Conservation (phyloP, 2,888 invertebrate genomes). For the Drosophila macrospina region DNA sequence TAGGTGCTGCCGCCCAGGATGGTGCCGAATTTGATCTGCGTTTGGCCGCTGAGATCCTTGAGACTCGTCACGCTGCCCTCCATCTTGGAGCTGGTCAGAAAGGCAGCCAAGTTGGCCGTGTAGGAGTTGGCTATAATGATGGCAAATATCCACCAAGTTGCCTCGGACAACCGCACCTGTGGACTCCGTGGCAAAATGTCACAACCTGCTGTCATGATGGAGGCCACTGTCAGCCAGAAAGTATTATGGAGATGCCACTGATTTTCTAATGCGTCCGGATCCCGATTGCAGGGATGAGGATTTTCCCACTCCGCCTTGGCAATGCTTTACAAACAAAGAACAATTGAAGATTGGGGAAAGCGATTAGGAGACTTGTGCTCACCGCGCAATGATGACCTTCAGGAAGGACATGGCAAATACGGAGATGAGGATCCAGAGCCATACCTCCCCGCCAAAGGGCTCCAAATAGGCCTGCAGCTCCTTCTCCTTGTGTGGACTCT, state of each 20-base stretch:
- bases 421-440: constrained; percentile 95
- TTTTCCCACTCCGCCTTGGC: constrained; percentile 97
- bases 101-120: constrained; percentile 97
- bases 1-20: constrained; percentile 94
- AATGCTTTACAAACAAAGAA: constrained; percentile 85
- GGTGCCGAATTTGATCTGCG: constrained; percentile 96
- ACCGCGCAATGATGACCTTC: constrained; percentile 92
- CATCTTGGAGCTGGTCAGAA: constrained; percentile 95
- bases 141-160: constrained; percentile 94
- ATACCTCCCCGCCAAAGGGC: constrained; percentile 94
- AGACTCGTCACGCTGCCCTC: constrained; percentile 94
- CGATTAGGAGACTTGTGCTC: constrained; percentile 43
- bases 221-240: constrained; percentile 97
- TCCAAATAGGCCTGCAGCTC: constrained; percentile 94
- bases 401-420: constrained; percentile 93
- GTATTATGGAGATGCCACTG: constrained; percentile 95
- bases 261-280: constrained; percentile 95
- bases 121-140: constrained; percentile 94
- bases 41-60: constrained; percentile 96
- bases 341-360: neutral
- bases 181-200: constrained; percentile 95
- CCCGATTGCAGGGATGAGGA: constrained; percentile 95
- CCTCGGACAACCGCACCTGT: constrained; percentile 91
- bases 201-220: constrained; percentile 96
- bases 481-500: constrained; percentile 89